Percentiles rank a stretch among this genome's conserved stretches.
phyloP scores from a whole-genome alignment of 2,888 invertebrate species.

The Gerris lacustris region DNA sequence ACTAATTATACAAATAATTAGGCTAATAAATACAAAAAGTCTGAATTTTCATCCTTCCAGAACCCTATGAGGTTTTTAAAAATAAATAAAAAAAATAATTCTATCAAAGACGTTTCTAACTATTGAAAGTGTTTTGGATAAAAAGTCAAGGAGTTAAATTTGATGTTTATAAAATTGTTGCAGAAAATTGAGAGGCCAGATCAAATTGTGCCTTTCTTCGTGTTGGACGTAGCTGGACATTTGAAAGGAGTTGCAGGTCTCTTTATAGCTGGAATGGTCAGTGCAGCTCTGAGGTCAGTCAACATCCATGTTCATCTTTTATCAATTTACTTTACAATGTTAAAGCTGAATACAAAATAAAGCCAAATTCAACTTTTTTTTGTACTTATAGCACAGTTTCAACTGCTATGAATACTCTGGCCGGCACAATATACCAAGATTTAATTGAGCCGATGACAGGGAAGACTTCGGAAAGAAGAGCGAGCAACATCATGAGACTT shows the following conservation, averaged over 20 bases:
- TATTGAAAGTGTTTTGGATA: no score
- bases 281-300: conserved; percentile 54
- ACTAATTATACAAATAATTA: no score
- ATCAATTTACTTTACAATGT: background rate
- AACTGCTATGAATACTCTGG: conserved; percentile 48
- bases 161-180: no score
- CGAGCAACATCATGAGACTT: conserved; percentile 48
- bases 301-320: conserved; percentile 36
- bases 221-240: conserved; percentile 50
- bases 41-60: no score
- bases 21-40: no score
- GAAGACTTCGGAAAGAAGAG: conserved; percentile 41
- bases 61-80: no score
- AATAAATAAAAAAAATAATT: no score
- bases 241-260: conserved; percentile 60
- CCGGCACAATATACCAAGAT: conserved; percentile 53
- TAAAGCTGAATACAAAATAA: background rate
- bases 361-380: no score
- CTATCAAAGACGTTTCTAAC: no score
- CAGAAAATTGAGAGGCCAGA: conserved; percentile 32
- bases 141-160: no score
- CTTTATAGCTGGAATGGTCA: conserved; percentile 60
- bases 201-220: conserved; percentile 55
- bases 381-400: conserved; percentile 49
- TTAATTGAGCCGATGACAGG: conserved; percentile 46